Evolutionary conservation across 2,113 vertebrate species (phyloP), one percentile per base, ranked within the genome.

Genomic region (Stercorarius parasiticus): DNA sequence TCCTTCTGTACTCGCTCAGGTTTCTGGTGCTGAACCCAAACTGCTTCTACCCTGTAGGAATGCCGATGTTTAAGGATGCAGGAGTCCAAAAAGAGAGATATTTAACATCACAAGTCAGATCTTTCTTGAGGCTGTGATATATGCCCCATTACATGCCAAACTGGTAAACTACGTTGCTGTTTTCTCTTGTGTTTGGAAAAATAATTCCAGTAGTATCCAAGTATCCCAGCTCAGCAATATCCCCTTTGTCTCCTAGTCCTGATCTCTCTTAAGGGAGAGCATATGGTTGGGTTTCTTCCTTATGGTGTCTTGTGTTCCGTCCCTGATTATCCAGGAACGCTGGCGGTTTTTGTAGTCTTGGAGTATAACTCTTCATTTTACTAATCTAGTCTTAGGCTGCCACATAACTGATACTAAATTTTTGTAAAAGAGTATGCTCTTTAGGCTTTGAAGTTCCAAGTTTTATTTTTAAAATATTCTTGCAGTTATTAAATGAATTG

Each of bases 161-260:
- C 64, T 65, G 66, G 15, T 15, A 20, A 30, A 38, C 25, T 58
- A 6, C 4, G 5, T 21, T 38, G 52, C 3, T 32, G 12, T 34
- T 69, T 73, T 69, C 30, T 69, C 3, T 53, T 49, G 10, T 26
- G 1, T 85, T 53, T 50, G n/a, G 58, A 32, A 62, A 65, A 53
- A 43, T 34, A 16, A 10, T 62, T 79, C 11, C 9, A 7, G 15
- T 56, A 22, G 15, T 36, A 22, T 23, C 18, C 6, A 40, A 62
- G 82, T 15, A 6, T 88, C 82, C 53, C 47, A 74, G 59, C 55
- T 83, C 45, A 34, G 82, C 82, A 66, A 11, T 66, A 73, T 62
- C 79, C 62, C 55, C 82, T 92, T 95, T 96, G 96, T 96, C 59
- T 96, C 32, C 29, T 66, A 72, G 85, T 82, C 78, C 59, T 38